Conservation (phyloP, 2,113 vertebrate genomes). For the Cisticola juncidis region DNA sequence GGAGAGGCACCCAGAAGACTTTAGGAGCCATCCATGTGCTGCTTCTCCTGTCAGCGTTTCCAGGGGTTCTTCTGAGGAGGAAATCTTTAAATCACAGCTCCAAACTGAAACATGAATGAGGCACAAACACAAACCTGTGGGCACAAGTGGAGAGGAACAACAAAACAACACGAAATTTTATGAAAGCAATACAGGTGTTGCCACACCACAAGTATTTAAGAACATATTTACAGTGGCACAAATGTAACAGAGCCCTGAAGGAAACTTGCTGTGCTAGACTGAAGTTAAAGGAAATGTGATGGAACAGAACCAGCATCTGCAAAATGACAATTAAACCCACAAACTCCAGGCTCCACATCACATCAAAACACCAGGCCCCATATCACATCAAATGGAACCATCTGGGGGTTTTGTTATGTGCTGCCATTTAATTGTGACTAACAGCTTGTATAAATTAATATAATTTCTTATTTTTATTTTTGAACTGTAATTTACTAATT, state of each 20-base stretch:
- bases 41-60: neutral
- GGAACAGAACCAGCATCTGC: neutral
- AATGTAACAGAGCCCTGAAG: neutral
- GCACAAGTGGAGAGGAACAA: rapidly evolving
- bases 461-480: neutral
- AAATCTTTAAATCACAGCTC: neutral
- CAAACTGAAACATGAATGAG: neutral
- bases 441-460: neutral
- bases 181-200: neutral
- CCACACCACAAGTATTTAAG: neutral
- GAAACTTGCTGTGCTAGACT: neutral
- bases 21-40: neutral
- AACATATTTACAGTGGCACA: neutral
- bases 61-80: neutral
- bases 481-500: neutral
- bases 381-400: too few relatives aligned
- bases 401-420: neutral
- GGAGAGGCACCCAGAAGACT: neutral
- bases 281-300: neutral
- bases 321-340: neutral
- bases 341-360: neutral
- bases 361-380: too few relatives aligned
- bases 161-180: neutral
- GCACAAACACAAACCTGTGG: neutral
- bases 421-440: neutral